Conservation (phyloP, 2,113 vertebrate genomes). For the Montifringilla adamsi region DNA sequence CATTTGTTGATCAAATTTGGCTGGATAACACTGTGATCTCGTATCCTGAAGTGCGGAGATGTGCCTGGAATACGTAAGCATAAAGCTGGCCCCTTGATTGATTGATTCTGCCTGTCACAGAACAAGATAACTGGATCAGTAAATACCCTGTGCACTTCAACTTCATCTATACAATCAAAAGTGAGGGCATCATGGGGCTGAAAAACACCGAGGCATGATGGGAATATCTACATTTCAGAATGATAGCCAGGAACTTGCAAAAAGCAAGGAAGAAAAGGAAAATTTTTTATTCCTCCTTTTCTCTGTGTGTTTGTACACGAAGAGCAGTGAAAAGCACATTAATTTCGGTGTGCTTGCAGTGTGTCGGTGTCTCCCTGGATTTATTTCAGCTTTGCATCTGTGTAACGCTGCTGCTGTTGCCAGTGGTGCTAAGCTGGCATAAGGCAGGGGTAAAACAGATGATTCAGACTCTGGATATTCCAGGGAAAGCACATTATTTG, state of each 20-base stretch:
- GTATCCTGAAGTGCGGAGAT: conserved; percentile 84
- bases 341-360: conserved; percentile 49
- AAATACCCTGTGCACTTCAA: conserved; percentile 86
- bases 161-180: conserved; percentile 80
- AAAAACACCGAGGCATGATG: conserved; percentile 75
- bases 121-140: conserved; percentile 97
- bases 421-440: neutral
- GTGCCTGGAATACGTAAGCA: conserved; percentile 85
- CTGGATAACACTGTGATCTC: conserved; percentile 87
- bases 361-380: conserved; percentile 15
- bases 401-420: neutral
- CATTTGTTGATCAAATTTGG: conserved; percentile 99
- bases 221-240: conserved; percentile 76
- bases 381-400: neutral
- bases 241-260: conserved; percentile 44
- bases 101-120: conserved; percentile 95
- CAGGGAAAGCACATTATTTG: conserved; percentile 48
- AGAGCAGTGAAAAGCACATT: conserved; percentile 48
- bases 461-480: neutral
- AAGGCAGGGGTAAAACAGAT: conserved; percentile 17
- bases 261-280: conserved; percentile 35
- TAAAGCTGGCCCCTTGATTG: conserved; percentile 84
- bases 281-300: neutral
- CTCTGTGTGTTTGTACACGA: conserved; percentile 58
- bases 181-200: conserved; percentile 78